Evolutionary conservation across 2,797 vertebrate genomes (phyloP).

Genomic region (Sebastes glaucus): DNA sequence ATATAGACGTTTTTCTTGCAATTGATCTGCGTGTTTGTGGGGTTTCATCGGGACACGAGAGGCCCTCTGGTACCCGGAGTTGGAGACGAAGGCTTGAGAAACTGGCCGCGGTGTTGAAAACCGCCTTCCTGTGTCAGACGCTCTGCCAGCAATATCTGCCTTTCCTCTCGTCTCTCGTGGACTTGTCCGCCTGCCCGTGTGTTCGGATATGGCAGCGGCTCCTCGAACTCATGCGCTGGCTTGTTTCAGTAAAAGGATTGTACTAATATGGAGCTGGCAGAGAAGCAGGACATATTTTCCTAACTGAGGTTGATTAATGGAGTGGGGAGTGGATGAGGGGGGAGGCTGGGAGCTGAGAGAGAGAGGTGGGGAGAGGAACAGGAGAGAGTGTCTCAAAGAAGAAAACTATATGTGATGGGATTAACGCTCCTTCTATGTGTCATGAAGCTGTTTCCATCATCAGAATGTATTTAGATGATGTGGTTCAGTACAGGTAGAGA

Average conservation of each 20-base stretch:
- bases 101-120: conserved; percentile 60
- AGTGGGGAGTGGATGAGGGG: neutral
- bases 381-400: neutral
- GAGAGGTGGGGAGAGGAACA: conserved; percentile 18
- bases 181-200: conserved; percentile 39
- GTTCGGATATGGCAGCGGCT: conserved; percentile 43
- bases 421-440: neutral
- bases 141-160: conserved; percentile 58
- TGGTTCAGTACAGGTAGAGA: neutral
- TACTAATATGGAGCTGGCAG: conserved; percentile 74
- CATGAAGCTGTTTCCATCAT: neutral
- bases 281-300: conserved; percentile 74
- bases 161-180: conserved; percentile 38
- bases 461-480: neutral
- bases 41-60: conserved; percentile 44
- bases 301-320: conserved; percentile 71
- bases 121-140: conserved; percentile 60
- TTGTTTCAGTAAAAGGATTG: conserved; percentile 66
- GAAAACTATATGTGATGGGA: conserved; percentile 13
- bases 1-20: conserved; percentile 4
- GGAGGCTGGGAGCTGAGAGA: neutral
- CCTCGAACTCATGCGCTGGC: conserved; percentile 56
- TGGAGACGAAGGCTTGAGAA: conserved; percentile 52
- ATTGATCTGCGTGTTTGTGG: conserved; percentile 31
- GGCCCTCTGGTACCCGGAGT: conserved; percentile 36